phyloP scores from a whole-genome alignment of 2,113 vertebrate species.

The Indri indri region DNA sequence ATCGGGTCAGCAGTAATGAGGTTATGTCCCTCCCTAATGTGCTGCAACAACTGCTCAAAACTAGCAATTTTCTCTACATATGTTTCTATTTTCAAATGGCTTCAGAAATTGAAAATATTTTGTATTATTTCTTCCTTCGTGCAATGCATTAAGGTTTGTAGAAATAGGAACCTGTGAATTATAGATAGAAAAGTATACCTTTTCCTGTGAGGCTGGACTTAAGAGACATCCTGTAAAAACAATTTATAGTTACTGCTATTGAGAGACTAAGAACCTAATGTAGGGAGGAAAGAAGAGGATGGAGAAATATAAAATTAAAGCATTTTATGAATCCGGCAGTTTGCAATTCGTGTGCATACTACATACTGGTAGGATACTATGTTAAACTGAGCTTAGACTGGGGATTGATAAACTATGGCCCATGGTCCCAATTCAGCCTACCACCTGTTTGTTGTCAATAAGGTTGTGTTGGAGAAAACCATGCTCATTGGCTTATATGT shows the following conservation, averaged over 20 bases:
- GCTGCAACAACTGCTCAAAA: neutral
- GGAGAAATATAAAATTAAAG: neutral
- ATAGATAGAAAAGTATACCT: neutral
- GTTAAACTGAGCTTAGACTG: neutral
- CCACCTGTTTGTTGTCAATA: constrained; percentile 1
- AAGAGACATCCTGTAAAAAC: neutral
- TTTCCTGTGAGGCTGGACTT: neutral
- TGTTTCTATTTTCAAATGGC: neutral
- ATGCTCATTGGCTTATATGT: neutral
- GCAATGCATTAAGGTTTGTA: neutral
- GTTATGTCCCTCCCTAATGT: neutral
- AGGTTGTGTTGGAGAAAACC: constrained; percentile 11
- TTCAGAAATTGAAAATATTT: neutral
- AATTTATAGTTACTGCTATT: neutral
- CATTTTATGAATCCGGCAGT: neutral
- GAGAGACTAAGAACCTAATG: neutral
- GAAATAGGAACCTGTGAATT: neutral
- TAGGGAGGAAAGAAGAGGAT: neutral
- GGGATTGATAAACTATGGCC: neutral
- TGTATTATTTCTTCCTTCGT: neutral
- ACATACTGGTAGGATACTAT: neutral
- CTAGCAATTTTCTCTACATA: neutral
- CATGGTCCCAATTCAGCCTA: neutral
- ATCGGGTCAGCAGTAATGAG: neutral
- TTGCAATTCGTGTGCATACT: neutral